Conservation (phyloP, 2,797 vertebrate species). For the Taeniopygia guttata region DNA sequence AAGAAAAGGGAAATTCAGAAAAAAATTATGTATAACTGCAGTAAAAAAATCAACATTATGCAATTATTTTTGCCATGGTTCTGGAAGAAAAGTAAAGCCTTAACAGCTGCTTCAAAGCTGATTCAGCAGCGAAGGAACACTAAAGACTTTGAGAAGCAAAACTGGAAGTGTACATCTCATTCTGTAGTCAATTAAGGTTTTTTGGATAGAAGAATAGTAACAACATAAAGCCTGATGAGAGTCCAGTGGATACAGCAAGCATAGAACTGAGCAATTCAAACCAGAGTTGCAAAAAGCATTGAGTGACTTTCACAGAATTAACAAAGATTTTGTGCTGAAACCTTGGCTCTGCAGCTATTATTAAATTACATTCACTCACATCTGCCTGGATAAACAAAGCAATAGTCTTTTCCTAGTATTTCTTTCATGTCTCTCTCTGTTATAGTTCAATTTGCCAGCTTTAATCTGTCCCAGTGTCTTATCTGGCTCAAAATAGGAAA, state of each 20-base stretch:
- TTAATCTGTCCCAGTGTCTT: not conserved
- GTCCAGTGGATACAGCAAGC: not conserved
- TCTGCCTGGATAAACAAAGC: not conserved
- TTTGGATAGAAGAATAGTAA: not conserved
- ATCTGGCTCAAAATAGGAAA: not conserved
- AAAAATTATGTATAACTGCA: not conserved
- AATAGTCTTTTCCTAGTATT: not conserved
- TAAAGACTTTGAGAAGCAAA: not conserved
- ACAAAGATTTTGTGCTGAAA: not conserved
- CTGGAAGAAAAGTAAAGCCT: not conserved
- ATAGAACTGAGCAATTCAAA: not conserved
- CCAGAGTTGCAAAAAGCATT: not conserved
- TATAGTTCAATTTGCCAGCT: not conserved
- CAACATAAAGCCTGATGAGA: not conserved
- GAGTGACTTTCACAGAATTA: not conserved
- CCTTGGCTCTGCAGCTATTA: not conserved
- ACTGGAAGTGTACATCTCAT: not conserved
- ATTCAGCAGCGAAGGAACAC: conserved; percentile 10
- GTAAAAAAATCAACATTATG: not conserved
- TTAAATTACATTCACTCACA: not conserved
- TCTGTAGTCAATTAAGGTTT: not conserved
- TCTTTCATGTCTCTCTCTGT: not conserved
- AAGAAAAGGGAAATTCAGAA: not conserved
- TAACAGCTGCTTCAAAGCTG: conserved; percentile 25
- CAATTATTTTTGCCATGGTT: not conserved